Evolutionary conservation across 2,113 vertebrate species (phyloP), one percentile per base, ranked within the genome.

Genomic region (Amphilophus citrinellus): DNA sequence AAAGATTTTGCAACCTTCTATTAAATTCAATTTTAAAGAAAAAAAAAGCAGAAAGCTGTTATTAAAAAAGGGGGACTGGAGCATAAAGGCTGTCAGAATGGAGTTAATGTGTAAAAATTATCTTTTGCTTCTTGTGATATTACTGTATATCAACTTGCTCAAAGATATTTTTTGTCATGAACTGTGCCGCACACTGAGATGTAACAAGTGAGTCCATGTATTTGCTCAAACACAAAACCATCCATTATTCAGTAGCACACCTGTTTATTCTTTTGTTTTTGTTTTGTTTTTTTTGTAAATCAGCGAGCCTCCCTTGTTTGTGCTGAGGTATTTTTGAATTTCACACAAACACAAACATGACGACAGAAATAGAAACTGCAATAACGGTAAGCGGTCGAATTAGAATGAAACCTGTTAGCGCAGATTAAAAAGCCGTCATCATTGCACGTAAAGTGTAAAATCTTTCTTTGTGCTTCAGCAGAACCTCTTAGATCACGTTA

Each of bases 31-130:
- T 89, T 87, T 84, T 17, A 37, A 71, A 78, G 66, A 30, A n/a
- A 7, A 56, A 80, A 86, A 79, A 76, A 2, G 30, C 62, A 56
- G 60, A 73, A 37, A 37, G 63, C 24, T 76, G 60, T 61, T 90
- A 90, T 93, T 91, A 83, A 83, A 85, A 37, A 71, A 39, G 37
- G 90, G 90, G 88, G 85, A 61, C 80, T 90, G 79, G 90, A 88
- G 88, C 89, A 57, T 63, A 60, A 75, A 61, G 30, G 66, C 81
- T 80, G 82, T 88, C 87, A 83, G 80, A 30, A 18, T 37, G 50
- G 73, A 85, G 82, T 30, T 84, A 88, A 88, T 88, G 82, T 83
- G 63, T 84, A 80, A 86, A 91, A 88, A 91, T 88, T 56, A 82
- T 84, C 76, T 53, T 76, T 79, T 77, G 77, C 57, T 82, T 35